A percentile compares a stretch with the other conserved stretches of the same genome.
phyloP scores from a whole-genome alignment of 2,888 invertebrate species.

The Brenthis ino region DNA sequence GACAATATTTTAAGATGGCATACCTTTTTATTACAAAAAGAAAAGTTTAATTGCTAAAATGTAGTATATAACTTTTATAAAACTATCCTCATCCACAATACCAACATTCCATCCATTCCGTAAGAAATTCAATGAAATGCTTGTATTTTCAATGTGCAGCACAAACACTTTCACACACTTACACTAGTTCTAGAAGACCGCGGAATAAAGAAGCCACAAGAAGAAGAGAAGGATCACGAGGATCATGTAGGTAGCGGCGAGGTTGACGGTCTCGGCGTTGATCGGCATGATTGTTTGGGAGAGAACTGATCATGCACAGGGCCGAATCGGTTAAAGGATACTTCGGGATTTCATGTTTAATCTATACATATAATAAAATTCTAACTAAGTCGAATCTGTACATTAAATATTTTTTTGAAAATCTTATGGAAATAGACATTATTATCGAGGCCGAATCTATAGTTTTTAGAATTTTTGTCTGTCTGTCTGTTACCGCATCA shows the following conservation, averaged over 20 bases:
- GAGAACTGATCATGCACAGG: constrained; percentile 66
- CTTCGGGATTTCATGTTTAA: constrained; percentile 1
- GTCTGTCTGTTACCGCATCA: too few species aligned
- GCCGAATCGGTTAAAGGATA: constrained; percentile 57
- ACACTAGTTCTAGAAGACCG: constrained; percentile 65
- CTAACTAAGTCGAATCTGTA: too few species aligned
- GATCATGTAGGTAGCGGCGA: constrained; percentile 87
- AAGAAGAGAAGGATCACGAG: constrained; percentile 85
- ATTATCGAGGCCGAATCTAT: too few species aligned
- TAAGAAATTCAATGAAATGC: neutral
- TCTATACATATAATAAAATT: too few species aligned
- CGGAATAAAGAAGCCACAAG: constrained; percentile 86
- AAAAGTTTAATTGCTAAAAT: too few species aligned
- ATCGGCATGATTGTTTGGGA: constrained; percentile 69
- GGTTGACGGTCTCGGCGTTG: constrained; percentile 84
- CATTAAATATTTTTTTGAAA: too few species aligned
- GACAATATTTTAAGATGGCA: too few species aligned
- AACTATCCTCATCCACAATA: too few species aligned
- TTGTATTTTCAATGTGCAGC: neutral
- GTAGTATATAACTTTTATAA: too few species aligned
- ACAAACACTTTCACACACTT: constrained; percentile 29
- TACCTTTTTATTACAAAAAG: too few species aligned
- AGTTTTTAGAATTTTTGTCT: too few species aligned
- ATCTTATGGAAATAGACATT: too few species aligned
- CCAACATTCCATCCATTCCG: neutral